Base-by-base conservation (phyloP, 1,140 invertebrate species). In the Lucilia cuprina region DNA sequence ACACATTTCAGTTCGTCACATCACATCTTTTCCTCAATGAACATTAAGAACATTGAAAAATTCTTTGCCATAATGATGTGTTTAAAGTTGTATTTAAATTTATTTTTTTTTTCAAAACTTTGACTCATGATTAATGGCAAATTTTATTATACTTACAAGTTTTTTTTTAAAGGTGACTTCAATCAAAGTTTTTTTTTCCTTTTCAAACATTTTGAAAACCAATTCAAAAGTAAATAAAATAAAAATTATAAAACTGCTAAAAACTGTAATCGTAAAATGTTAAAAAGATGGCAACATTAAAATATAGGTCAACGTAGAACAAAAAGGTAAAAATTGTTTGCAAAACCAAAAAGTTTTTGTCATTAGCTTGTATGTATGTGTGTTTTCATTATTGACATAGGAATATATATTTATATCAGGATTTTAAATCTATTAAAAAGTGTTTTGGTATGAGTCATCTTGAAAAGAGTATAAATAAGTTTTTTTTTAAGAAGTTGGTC, bases 161-260 rank as follows among this genome's bases (percentile, higher is more conserved):
- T 5, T 5, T 3, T 41, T 41, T 55, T 8, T 21, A 70, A 21
- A 21, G 65, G 65, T 70, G 65, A 70, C 65, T 70, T 70, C 65
- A 70, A 70, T 70, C 65, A 70, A 70, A 70, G n/a, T 70, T 70
- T 70, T n/a, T n/a, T n/a, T n/a, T n/a, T n/a, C n/a, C n/a, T n/a
- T n/a, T n/a, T n/a, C n/a, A n/a, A n/a, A n/a, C n/a, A n/a, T 41
- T 70, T 21, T 70, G 65, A 21, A 21, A 70, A 70, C 65, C n/a
- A 70, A 21, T 70, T 70, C 55, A 60, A 60, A 60, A 60, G 55
- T 60, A 60, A 60, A 60, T 60, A 60, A 60, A 60, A 60, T 60
- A 60, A 60, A 13, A 60, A 60, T 14, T 14, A 17, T 60, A 60
- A 17, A 60, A 10, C 13, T n/a, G n/a, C n/a, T n/a, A n/a, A 60